Evolutionary conservation across 2,113 vertebrate species (phyloP), one percentile per base, ranked within the genome.

Genomic region (Pelvicachromis taeniatus): DNA sequence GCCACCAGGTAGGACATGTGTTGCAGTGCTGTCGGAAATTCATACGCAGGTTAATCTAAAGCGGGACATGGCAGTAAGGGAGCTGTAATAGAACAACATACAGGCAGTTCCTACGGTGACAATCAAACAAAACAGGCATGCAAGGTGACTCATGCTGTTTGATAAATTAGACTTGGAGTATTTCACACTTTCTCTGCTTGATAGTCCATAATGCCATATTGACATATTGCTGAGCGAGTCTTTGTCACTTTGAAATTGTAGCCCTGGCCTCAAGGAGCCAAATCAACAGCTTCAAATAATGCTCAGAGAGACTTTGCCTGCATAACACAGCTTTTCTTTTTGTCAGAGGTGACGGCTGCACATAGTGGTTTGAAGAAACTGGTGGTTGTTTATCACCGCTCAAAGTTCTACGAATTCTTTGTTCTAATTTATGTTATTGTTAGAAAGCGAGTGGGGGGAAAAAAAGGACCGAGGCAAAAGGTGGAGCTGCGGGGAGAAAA

Each of bases 91-190:
- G 80, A 29, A 52, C 80, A 77, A 21, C 40, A 73, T 87, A 85
- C 82, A 52, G 85, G 61, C 87, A 65, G 53, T 35, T 90, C 86
- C 86, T 35, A 80, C 86, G 50, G 85, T 83, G 77, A 85, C 88
- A 91, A 87, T 91, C 87, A 92, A 75, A 84, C 6, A n/a, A 91
- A 85, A 83, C 83, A 78, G 78, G n/a, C 78, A 40, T 87, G 53
- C 88, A 88, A 89, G 92, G 89, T 91, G 92, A 94, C 90, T 93
- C 86, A 78, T 8, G 73, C 86, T 90, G 83, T 89, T 88, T 87
- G 82, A 91, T 82, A 77, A 90, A 91, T 92, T 85, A 85, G 40
- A 88, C 86, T 73, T 77, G 80, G 78, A 82, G 88, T 85, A 84
- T 92, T 85, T 91, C 82, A 85, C 87, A 61, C 86, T 78, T 80